Evolutionary conservation across 2,113 vertebrate species (phyloP), one percentile per base, ranked within the genome.

Genomic region (Glaucomys volans): DNA sequence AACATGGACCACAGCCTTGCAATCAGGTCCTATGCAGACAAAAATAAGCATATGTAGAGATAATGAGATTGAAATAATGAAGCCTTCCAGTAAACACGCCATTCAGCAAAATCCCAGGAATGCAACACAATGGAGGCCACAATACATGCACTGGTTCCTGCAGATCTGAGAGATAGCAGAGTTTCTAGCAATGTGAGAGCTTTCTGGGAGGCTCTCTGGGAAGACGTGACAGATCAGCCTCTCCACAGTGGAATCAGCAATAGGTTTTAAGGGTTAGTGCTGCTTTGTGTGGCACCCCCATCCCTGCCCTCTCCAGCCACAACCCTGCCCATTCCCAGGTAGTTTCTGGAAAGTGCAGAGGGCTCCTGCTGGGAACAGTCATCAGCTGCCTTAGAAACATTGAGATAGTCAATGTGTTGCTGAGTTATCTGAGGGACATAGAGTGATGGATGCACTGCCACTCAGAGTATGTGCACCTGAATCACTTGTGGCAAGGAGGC

Each of bases 51-150:
- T 57, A 67, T 59, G 67, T 52, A 91, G 75, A 91, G 37, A 82
- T 77, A 95, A 75, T 26, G 90, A 96, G 16, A 54, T 2, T 77
- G 11, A 89, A 54, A 92, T 66, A 79, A 92, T 5, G 69, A 94
- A 50, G 37, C 20, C 17, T 86, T 50, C 69, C 37, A 26, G 24
- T 59, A 96, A 94, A 94, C 22, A 44, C 28, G 10, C 40, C 67
- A 7, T 72, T 89, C 83, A 64, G 12, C 9, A 91, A 81, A 91
- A 84, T 37, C 13, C 37, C 54, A 86, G 18, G 75, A 82, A 52
- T 3, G 0, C n/a, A 47, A 62, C 66, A 71, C 44, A 82, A 37
- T 86, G 83, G 62, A 94, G 4, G 75, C 10, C 1, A 12, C 0
- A 1, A 47, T 0, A 64, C 18, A 16, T 28, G 14, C 0, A 2